These are phyloP conservation scores for Sesamia nonagrioides DNA, from an alignment of 1,140 invertebrate species.

Conservation along the genomic window DNA sequence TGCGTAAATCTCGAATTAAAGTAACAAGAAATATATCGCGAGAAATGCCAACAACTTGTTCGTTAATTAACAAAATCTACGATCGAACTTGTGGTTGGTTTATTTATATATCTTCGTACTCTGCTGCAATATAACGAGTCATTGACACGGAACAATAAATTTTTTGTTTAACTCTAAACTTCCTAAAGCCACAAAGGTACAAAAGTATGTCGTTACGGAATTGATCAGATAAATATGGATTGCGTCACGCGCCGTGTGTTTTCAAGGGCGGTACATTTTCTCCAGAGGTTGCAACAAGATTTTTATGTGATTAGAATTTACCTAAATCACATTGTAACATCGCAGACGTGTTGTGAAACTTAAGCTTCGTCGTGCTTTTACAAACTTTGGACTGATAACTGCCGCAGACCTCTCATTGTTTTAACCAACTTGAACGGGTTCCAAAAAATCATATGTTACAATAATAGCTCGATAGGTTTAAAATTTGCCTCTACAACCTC, in stretches of 20 bases:
- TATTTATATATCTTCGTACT: constrained; percentile 11
- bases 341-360: constrained; percentile 2
- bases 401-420: not conserved
- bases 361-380: constrained; percentile 19
- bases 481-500: not conserved
- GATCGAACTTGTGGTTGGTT: not conserved
- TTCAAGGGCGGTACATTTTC: constrained; percentile 45
- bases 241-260: constrained; percentile 34
- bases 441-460: not conserved
- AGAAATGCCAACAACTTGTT: constrained; percentile 9
- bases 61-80: constrained; percentile 5
- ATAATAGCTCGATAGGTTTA: not conserved
- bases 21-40: not conserved
- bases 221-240: constrained; percentile 44
- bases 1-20: not conserved
- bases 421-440: not conserved
- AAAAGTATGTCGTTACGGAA: constrained; percentile 39
- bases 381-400: constrained; percentile 1
- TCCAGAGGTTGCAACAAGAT: constrained; percentile 23
- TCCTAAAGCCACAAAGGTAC: constrained; percentile 25
- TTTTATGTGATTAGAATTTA: constrained; percentile 19
- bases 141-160: constrained; percentile 49
- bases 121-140: constrained; percentile 9
- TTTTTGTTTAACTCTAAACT: constrained; percentile 41
- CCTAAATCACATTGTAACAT: constrained; percentile 17